These are phyloP conservation scores for Montipora capitata DNA, from an alignment of 92 coral and sea anemone species.

Conservation along the genomic window DNA sequence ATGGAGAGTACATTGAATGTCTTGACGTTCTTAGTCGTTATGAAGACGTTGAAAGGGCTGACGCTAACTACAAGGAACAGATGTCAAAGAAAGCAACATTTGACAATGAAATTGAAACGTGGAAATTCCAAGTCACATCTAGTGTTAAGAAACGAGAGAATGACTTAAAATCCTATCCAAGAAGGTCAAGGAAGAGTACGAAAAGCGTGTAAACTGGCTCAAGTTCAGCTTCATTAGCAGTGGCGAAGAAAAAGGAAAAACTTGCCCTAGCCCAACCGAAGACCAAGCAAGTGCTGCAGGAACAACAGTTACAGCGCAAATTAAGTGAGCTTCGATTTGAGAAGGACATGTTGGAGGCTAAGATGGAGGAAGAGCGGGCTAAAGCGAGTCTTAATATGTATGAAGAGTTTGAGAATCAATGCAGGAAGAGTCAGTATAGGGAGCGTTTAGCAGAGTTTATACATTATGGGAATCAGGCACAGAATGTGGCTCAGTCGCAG, in stretches of 20 bases:
- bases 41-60: no score
- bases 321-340: not conserved
- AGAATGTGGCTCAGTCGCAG: not conserved
- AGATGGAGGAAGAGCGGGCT: conserved; percentile 23
- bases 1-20: no score
- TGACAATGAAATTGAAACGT: no score
- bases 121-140: no score
- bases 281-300: not conserved
- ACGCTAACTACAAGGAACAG: no score
- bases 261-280: not conserved
- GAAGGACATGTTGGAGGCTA: conserved; percentile 26
- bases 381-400: not conserved
- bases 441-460: not conserved
- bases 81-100: no score
- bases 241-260: not conserved
- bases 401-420: not conserved
- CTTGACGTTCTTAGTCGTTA: no score
- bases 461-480: not conserved
- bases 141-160: no score
- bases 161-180: no score
- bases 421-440: not conserved
- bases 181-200: no score
- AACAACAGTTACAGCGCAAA: conserved; percentile 1
- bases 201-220: not conserved
- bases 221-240: not conserved